Conservation (phyloP, 2,888 invertebrate genomes). For the Serrognathus titanus region DNA sequence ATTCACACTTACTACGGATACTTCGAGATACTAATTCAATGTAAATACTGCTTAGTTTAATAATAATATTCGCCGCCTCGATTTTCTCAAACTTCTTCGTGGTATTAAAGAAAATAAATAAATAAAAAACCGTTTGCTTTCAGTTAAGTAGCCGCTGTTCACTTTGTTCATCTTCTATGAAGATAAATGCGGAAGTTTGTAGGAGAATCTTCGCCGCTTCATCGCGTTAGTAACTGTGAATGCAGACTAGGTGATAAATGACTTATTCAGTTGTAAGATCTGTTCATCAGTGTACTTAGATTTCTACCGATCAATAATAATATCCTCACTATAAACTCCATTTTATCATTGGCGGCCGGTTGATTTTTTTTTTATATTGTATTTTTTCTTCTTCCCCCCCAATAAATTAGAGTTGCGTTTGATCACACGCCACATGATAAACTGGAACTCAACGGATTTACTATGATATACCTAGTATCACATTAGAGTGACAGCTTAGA, state of each 20-base stretch:
- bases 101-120: too few relatives aligned
- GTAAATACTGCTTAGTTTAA: not conserved
- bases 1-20: constrained; percentile 5
- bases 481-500: constrained; percentile 47
- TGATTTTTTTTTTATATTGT: not conserved
- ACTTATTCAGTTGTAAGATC: constrained; percentile 37
- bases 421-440: constrained; percentile 10
- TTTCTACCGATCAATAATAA: constrained; percentile 29
- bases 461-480: constrained; percentile 33
- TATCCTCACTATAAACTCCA: constrained; percentile 20
- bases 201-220: too few relatives aligned
- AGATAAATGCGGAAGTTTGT: not conserved
- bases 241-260: constrained; percentile 23
- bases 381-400: constrained; percentile 9
- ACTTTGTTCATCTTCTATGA: constrained; percentile 17
- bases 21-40: constrained; percentile 1
- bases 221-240: constrained; percentile 20
- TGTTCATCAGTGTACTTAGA: constrained; percentile 44
- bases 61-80: constrained; percentile 16
- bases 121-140: too few relatives aligned
- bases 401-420: not conserved
- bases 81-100: constrained; percentile 19
- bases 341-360: constrained; percentile 13
- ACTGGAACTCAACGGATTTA: constrained; percentile 20
- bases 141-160: constrained; percentile 4